Evolutionary conservation across 2,888 invertebrate genomes (phyloP).

Genomic region (Lutraria lutraria): DNA sequence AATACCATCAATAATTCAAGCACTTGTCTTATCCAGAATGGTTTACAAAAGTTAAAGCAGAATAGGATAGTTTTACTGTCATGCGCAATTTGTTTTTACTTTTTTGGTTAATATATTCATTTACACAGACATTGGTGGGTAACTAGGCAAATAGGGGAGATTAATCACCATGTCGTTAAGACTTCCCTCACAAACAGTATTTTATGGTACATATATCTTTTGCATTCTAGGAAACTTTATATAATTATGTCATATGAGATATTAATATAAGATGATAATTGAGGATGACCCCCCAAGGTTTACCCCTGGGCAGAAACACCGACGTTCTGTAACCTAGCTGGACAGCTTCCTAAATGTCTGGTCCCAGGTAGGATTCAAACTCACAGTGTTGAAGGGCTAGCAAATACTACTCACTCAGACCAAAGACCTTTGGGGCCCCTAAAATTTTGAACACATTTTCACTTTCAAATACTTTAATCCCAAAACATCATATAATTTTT

Average conservation of each 20-base stretch:
- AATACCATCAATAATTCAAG: conserved; percentile 11
- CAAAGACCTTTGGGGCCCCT: neutral
- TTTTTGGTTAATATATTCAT: conserved; percentile 13
- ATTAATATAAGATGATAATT: no score
- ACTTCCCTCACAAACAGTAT: neutral
- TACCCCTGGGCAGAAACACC: no score
- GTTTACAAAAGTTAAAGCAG: neutral
- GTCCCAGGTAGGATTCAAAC: no score
- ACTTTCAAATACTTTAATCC: no score
- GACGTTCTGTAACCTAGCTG: no score
- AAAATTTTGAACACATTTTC: neutral
- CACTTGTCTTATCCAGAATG: conserved; percentile 30
- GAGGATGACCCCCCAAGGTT: no score
- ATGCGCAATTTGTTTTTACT: neutral
- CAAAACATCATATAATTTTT: neutral
- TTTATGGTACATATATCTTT: neutral
- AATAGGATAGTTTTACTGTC: neutral
- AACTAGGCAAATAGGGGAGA: neutral
- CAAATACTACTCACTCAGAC: neutral
- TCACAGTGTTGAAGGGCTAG: no score
- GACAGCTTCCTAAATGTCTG: no score
- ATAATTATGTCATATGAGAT: neutral
- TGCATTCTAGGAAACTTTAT: neutral
- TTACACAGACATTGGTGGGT: neutral
- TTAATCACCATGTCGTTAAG: neutral